Conservation (phyloP, 2,797 vertebrate species). For the Enteromius treurensis region DNA sequence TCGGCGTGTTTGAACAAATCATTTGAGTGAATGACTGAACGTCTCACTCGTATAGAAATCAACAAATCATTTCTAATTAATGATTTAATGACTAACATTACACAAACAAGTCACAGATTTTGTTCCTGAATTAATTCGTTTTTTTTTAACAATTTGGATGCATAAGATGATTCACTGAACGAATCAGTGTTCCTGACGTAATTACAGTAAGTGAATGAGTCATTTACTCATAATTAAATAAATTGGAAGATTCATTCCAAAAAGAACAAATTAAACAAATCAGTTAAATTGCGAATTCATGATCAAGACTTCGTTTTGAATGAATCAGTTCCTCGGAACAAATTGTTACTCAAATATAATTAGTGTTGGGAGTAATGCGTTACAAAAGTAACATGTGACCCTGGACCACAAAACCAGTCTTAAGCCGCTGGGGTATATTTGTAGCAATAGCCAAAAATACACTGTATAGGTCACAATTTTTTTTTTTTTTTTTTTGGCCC, state of each 20-base stretch:
- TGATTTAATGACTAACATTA: neutral
- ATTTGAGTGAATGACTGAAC: neutral
- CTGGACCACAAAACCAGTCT: too few species aligned
- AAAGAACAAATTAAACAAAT: neutral
- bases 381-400: too few species aligned
- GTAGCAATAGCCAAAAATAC: too few species aligned
- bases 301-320: too few species aligned
- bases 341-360: neutral
- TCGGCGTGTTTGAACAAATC: neutral
- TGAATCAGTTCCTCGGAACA: neutral
- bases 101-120: neutral
- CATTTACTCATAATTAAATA: neutral
- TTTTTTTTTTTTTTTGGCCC: too few species aligned
- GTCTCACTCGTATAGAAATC: neutral
- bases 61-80: neutral
- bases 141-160: neutral
- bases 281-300: neutral
- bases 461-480: too few species aligned
- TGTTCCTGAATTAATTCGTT: neutral
- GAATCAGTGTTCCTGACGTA: neutral
- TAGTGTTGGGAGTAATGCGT: too few species aligned
- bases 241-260: neutral
- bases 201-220: neutral
- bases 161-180: neutral
- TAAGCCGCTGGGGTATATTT: too few species aligned